Conservation (phyloP, 2,113 vertebrate species). For the Semnornis frantzii region DNA sequence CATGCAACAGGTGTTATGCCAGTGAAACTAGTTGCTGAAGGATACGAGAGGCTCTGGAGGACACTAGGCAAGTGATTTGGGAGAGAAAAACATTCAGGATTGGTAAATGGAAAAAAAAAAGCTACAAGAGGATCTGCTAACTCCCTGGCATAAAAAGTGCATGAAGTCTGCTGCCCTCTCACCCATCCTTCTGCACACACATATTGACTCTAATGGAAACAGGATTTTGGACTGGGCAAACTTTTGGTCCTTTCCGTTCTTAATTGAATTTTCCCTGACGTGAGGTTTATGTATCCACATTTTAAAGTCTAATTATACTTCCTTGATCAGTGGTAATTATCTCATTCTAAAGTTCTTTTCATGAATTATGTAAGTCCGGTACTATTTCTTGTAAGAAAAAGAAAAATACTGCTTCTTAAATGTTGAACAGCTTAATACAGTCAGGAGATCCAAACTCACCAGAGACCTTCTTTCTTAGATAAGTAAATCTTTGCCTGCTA, state of each 20-base stretch:
- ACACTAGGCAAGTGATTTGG: not conserved
- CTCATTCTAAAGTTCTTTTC: not conserved
- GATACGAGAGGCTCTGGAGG: not conserved
- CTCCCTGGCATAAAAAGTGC: not conserved
- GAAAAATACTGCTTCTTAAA: not conserved
- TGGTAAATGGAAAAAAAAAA: not conserved
- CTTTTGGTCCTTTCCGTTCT: not conserved
- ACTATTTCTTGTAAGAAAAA: not conserved
- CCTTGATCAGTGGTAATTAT: constrained; percentile 5
- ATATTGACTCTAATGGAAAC: not conserved
- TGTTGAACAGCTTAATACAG: not conserved
- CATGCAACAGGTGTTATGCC: not conserved
- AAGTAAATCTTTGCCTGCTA: constrained; percentile 4
- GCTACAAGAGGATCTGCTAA: not conserved
- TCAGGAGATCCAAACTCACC: not conserved
- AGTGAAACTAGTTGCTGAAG: not conserved
- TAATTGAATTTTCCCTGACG: constrained; percentile 37
- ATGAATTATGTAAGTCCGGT: constrained; percentile 22
- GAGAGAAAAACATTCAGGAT: not conserved
- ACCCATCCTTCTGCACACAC: not conserved
- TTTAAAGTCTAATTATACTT: constrained; percentile 35
- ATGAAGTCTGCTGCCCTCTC: not conserved
- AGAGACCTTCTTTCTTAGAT: not conserved
- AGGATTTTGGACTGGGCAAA: not conserved
- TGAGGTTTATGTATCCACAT: not conserved